Percentiles rank a stretch among this genome's conserved stretches.
Evolutionary conservation across 2,113 vertebrate genomes (phyloP).

Genomic region (Tyrannus savana): DNA sequence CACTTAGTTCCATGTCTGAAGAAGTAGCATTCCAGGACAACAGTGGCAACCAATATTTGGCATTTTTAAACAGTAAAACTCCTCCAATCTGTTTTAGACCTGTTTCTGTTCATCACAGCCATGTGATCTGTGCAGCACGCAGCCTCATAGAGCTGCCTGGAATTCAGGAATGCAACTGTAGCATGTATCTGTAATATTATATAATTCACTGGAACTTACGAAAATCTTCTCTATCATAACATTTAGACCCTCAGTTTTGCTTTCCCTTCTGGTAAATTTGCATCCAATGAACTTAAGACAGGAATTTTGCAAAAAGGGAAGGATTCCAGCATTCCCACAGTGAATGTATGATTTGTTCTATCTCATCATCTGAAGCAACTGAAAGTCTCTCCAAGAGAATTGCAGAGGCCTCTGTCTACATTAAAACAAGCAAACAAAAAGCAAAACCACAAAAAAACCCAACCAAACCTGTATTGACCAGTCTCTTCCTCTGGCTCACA

Average conservation of each 20-base stretch:
- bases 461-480: not conserved
- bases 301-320: not conserved
- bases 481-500: not conserved
- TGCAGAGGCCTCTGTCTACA: not conserved
- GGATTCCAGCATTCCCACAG: not conserved
- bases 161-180: not conserved
- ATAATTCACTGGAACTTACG: not conserved
- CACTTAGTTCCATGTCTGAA: not conserved
- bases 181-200: not conserved
- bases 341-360: not conserved
- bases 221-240: not conserved
- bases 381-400: not conserved
- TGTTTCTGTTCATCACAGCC: not conserved
- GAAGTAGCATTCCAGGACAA: not conserved
- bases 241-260: not conserved
- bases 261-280: not conserved
- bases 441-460: not conserved
- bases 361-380: not conserved
- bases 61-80: conserved; percentile 11
- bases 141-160: not conserved
- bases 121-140: not conserved
- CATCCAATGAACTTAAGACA: not conserved
- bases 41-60: not conserved
- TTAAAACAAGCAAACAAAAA: not conserved
- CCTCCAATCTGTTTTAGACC: not conserved